Base-by-base conservation (phyloP, 2,797 vertebrate genomes). In the Ispidina lecontei region DNA sequence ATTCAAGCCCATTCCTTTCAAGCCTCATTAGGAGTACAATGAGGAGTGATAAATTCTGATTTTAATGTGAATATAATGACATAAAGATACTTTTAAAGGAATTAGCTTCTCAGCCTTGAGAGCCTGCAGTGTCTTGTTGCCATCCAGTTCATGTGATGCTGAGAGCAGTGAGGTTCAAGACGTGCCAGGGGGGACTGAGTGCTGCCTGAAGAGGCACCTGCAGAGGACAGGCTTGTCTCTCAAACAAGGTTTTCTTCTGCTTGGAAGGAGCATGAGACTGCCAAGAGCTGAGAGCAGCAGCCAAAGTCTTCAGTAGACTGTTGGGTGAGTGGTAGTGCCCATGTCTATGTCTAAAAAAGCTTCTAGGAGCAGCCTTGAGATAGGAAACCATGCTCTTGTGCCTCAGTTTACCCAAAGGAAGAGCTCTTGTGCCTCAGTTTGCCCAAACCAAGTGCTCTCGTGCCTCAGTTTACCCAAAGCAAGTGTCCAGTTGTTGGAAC, bases 11-110 rank as follows among this genome's bases (percentile, higher is more conserved):
- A 72, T 93, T 94, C 90, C 87, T 93, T 94, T 91, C 94, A 94
- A 86, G 71, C 68, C 41, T 84, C 91, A 89, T 94, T 96, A 92
- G 64, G 43, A 74, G 26, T 51, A 87, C 43, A 94, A 65, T 72
- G 68, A 58, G 82, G 43, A 87, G 39, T 62, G 65, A 89, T 79
- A 74, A 87, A 94, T 94, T 92, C 82, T 39, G 76, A 58, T 73
- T 92, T 93, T 90, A 93, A 94, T 93, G 84, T 1, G 54, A 93
- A 84, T 80, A 90, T 94, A 96, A 96, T 93, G 72, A 63, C 58
- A 41, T 77, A 87, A 91, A 92, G 62, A 84, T 54, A 89, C 74
- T 95, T 93, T 31, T 55, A 79, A 84, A 90, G 73, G 88, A 88
- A 90, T 92, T 88, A 91, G 43, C 62, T 71, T 60, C 54, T 77